Evolutionary conservation across 2,113 vertebrate genomes (phyloP), one percentile per base, ranked within the genome.

Genomic region (Bungarus multicinctus): DNA sequence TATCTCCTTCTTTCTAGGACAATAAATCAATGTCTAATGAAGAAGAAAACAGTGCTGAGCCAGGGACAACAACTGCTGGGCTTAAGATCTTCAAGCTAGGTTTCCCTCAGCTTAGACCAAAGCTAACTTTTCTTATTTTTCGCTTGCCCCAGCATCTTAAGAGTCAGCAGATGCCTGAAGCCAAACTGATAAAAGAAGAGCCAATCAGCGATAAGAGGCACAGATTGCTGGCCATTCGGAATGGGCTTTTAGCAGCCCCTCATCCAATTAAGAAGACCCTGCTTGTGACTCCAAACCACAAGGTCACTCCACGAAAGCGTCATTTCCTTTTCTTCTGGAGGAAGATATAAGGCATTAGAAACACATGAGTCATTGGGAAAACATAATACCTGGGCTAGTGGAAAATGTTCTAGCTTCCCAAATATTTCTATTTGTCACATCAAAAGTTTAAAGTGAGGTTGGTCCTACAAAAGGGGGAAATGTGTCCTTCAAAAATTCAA

Each of bases 221-320:
- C 45, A 95, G 97, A 43, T 90, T 97, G 30, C 94, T 97, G 89
- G 96, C 97, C 89, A 97, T 97, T 94, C 94, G 96, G 45, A 96
- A 97, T 0, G 93, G 96, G 57, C 96, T 97, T 55, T 87, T 92
- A 43, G 52, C 81, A 50, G 91, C 91, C 50, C 93, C 93, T 9
- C 91, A 7, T 30, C 88, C 93, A 34, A 64, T 54, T 85, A 54
- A 69, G 88, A 90, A 94, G 14, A 85, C 5, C 34, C 91, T 64
- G 16, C 55, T 58, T 18, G 34, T 86, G 39, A 27, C 50, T 14
- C 57, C 88, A 27, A 60, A 25, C 5, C 88, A 34, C 14, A 43
- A 23, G 22, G 8, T 45, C 47, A 5, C 47, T 10, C 87, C 50
- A 47, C 55, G 50, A 55, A 92, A 91, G 27, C 88, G 30, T 34